Conservation (phyloP, 1,140 invertebrate species). For the Bombus superbus region DNA sequence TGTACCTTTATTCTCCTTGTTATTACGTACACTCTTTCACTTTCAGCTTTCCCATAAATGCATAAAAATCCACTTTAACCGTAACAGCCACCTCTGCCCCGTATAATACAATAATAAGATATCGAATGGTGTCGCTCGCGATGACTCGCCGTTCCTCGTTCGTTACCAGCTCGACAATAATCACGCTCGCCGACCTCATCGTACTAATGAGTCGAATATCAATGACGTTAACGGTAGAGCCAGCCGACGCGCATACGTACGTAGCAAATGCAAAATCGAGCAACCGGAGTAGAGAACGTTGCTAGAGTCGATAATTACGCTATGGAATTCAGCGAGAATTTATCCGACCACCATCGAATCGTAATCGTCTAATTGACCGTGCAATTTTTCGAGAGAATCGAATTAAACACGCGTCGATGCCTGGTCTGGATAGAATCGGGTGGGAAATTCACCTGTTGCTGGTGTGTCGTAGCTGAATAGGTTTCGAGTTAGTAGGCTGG, state of each 20-base stretch:
- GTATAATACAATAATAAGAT: too few relatives aligned
- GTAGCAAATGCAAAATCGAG: slow-evolving; percentile 8
- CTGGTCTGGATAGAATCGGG: background rate
- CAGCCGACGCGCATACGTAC: background rate
- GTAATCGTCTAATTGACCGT: background rate
- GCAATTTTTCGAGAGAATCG: background rate
- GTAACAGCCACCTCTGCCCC: too few relatives aligned
- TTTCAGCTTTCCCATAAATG: too few relatives aligned
- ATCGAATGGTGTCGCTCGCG: background rate
- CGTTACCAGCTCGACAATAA: background rate
- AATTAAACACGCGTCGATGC: background rate
- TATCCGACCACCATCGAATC: background rate
- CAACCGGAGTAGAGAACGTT: background rate
- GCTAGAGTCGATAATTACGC: slow-evolving; percentile 9
- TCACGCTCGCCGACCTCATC: background rate
- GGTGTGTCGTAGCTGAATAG: background rate
- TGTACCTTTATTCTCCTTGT: too few relatives aligned
- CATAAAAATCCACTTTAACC: too few relatives aligned
- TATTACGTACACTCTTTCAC: too few relatives aligned
- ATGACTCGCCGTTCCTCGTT: background rate
- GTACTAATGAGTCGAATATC: slow-evolving; percentile 26
- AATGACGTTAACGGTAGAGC: slow-evolving; percentile 43
- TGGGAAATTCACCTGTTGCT: background rate
- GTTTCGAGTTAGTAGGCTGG: background rate
- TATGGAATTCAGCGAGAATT: slow-evolving; percentile 15